Evolutionary conservation across 1,140 invertebrate species (phyloP), one percentile per base, ranked within the genome.

Genomic region (Bombyx mori): DNA sequence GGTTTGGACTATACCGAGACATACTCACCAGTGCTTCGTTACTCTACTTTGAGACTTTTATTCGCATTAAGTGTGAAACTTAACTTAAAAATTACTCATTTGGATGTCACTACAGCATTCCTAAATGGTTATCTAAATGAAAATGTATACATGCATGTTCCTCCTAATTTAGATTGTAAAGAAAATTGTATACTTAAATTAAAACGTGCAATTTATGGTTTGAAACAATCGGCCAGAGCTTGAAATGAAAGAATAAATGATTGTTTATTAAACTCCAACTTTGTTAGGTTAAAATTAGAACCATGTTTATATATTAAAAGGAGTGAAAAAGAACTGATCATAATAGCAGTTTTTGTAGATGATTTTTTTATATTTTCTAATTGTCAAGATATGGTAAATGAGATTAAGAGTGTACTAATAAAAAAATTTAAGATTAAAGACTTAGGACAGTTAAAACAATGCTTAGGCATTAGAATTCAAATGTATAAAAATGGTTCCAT

Each of bases 301-400:
- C 62, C 69, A 58, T 82, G 70, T 67, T 44, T 79, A 18, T 82
- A 60, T 66, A 47, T 52, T 26, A 71, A 77, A 50, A 69, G 55
- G 42, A 46, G 63, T 51, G 58, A 71, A 26, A 58, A 68, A 7
- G 54, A 62, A 44, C 58, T 55, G 44, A 66, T 69, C 18, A 67
- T 66, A 42, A 56, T 80, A 26, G 60, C 71, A 48, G 22, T 80
- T 12, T 79, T 69, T 74, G 79, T 83, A 6, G 74, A 80, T 72
- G 75, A 80, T 67, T 69, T 77, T 55, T 69, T 84, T 35, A 61
- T 81, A 47, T 77, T 68, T 65, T 75, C 61, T 49, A 76, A 72
- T 58, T 47, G 63, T 51, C 51, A 50, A 3, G 43, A 51, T 44
- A 54, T 50, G 12, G 18, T 44, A 52, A 45, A 55, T 35, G 48